phyloP scores from a whole-genome alignment of 2,113 vertebrate species.

The Platysternon megacephalum region DNA sequence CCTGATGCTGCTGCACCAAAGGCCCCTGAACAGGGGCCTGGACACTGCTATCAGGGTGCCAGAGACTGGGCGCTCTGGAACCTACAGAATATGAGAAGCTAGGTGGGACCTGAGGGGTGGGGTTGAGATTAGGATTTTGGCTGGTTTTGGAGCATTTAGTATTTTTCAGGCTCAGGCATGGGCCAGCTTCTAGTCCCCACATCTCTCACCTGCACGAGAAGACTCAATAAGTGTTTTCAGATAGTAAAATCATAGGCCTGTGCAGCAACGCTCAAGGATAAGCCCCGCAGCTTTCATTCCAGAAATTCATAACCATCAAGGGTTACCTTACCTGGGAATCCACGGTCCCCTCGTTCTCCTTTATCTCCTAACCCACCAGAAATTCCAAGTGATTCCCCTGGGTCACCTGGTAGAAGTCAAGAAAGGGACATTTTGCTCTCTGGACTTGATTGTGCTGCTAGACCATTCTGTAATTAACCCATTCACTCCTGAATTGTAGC shows the following conservation, averaged over 20 bases:
- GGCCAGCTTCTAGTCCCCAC: background rate
- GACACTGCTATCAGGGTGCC: background rate
- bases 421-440: background rate
- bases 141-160: background rate
- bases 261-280: background rate
- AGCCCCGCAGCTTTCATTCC: background rate
- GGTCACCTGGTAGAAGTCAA: conserved; percentile 79
- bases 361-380: conserved; percentile 83
- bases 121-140: background rate
- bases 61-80: background rate
- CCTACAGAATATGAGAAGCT: background rate
- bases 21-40: background rate
- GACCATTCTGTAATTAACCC: background rate
- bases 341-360: conserved; percentile 84
- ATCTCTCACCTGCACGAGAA: background rate
- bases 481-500: background rate
- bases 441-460: background rate
- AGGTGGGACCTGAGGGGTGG: background rate
- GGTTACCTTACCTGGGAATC: conserved; percentile 81
- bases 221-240: background rate
- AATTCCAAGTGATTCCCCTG: conserved; percentile 78
- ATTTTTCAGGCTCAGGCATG: background rate
- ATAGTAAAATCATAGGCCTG: background rate
- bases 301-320: background rate
- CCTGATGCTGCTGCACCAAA: background rate